Base-by-base conservation (phyloP, 2,797 vertebrate genomes). In the Pipistrellus nathusii region DNA sequence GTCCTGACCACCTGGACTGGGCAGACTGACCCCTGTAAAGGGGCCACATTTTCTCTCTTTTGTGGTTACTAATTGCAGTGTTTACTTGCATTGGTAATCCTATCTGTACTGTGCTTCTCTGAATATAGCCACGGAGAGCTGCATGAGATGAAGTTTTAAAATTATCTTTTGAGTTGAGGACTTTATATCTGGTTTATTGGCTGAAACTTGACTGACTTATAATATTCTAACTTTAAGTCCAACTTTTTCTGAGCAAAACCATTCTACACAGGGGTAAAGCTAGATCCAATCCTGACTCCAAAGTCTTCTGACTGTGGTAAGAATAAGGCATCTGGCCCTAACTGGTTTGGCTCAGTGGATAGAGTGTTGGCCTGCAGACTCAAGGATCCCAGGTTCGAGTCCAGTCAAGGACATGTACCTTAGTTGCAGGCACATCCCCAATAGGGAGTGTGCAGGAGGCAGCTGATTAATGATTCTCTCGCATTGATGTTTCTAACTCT, bases 221-320 rank as follows among this genome's bases (percentile, higher is more conserved):
- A 87, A 88, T 85, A 90, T 69, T 87, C 38, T 77, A 78, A 86
- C 55, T 81, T 69, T 18, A 80, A 92, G 51, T 44, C n/a, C 21
- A 85, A 11, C 80, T 62, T 95, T 95, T 95, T 68, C 48, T 84
- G 59, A 76, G 30, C 32, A 95, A 85, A 94, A 94, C 10, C 27
- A 85, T 84, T 89, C 13, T 81, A 73, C 91, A 73, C 25, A 90
- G 27, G 9, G 41, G 85, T 23, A 93, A 68, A 94, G 21, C 35
- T 68, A 9, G 32, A 80, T 62, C 12, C 6, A 82, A 71, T 41
- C 46, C 44, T 92, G 81, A 68, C 25, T 85, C 35, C 59, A 95
- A 90, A 91, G 17, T 46, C 25, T 85, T 83, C 75, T 59, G 86
- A 91, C 72, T 41, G 27, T 64, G 44, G 21, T 84, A 83, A 93